Percentiles rank a stretch among this genome's conserved stretches.
These are phyloP conservation scores for Stictocephala bisonia DNA, from an alignment of 2,888 invertebrate genomes.

Conservation along the genomic window DNA sequence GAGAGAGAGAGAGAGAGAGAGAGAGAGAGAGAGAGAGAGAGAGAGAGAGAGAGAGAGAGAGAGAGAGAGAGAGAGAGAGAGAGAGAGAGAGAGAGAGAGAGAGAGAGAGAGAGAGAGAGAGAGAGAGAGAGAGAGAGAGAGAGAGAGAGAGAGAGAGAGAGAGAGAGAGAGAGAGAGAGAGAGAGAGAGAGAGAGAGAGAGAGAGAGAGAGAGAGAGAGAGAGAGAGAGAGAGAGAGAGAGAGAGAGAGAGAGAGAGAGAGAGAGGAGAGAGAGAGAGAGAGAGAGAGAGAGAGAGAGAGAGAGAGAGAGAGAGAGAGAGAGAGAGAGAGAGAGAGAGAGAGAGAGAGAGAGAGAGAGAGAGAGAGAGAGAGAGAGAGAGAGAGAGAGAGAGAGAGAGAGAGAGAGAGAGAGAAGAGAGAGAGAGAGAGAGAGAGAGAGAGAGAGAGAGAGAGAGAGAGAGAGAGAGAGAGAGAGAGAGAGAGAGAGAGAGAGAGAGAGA, in stretches of 20 bases:
- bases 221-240: conserved; percentile 24
- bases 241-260: conserved; percentile 24
- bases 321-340: neutral
- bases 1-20: neutral
- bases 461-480: no score
- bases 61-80: neutral
- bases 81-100: neutral
- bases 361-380: conserved; percentile 24
- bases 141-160: conserved; percentile 12
- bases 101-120: neutral
- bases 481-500: no score
- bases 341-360: conserved; percentile 24
- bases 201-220: neutral
- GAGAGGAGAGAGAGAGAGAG: conserved; percentile 24
- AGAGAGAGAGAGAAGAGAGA: neutral
- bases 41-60: neutral
- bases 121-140: neutral
- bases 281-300: conserved; percentile 24
- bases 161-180: conserved; percentile 24
- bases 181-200: conserved; percentile 24
- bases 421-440: neutral
- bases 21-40: neutral
- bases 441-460: neutral
- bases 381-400: neutral
- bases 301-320: conserved; percentile 12